These are phyloP conservation scores for Beris chalybata DNA, from an alignment of 2,888 invertebrate genomes.

Conservation along the genomic window DNA sequence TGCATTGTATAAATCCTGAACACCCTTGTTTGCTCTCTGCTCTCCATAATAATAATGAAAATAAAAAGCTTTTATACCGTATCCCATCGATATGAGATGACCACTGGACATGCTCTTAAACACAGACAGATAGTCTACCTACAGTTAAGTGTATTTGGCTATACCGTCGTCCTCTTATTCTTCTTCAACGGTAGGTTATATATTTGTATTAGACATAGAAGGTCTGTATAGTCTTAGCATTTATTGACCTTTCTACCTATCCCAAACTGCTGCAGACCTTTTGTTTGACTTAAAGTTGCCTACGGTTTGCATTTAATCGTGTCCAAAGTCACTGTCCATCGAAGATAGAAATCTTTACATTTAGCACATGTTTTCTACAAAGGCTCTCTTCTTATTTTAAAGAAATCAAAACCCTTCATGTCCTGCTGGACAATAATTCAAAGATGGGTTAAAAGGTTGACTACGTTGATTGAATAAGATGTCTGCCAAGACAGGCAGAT, in stretches of 20 bases:
- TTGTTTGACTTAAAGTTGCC: conserved; percentile 30
- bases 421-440: not conserved
- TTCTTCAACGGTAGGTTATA: conserved; percentile 1
- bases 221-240: not conserved
- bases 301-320: conserved; percentile 19
- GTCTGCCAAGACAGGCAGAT: conserved; percentile 8
- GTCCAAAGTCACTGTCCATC: not conserved
- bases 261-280: conserved; percentile 18
- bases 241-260: conserved; percentile 32
- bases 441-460: not conserved
- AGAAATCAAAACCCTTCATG: conserved; percentile 18
- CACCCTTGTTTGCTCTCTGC: conserved; percentile 44
- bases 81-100: conserved; percentile 36
- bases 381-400: conserved; percentile 16
- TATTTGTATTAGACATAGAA: not conserved
- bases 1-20: conserved; percentile 43
- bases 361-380: conserved; percentile 20
- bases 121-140: conserved; percentile 25
- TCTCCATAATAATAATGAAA: conserved; percentile 42
- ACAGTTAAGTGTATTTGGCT: conserved; percentile 28
- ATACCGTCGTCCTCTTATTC: not conserved
- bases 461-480: conserved; percentile 27
- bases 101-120: conserved; percentile 38
- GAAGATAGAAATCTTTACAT: conserved; percentile 26
- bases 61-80: conserved; percentile 43